These are phyloP conservation scores for Cephonodes hylas DNA, from an alignment of 2,888 invertebrate genomes.

Conservation along the genomic window DNA sequence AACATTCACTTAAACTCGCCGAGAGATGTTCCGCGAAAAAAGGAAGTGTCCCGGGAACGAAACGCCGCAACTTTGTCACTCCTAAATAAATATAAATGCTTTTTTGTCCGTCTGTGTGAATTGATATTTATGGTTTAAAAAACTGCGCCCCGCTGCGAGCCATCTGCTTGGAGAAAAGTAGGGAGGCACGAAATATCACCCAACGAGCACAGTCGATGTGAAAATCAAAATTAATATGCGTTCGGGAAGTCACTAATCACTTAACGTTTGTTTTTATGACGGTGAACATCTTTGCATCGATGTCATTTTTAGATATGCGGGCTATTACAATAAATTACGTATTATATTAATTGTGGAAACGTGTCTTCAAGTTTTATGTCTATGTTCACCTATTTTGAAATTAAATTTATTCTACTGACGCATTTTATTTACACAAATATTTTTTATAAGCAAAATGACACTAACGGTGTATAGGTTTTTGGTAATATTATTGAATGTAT, in stretches of 20 bases:
- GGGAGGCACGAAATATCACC: slow-evolving; percentile 45
- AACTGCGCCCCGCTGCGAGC: slow-evolving; percentile 63
- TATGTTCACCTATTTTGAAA: neutral
- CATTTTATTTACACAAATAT: too few species aligned
- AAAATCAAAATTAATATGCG: slow-evolving; percentile 38
- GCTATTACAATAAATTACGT: neutral
- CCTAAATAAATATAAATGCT: slow-evolving; percentile 77
- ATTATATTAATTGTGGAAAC: neutral
- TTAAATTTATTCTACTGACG: too few species aligned
- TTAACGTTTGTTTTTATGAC: slow-evolving; percentile 8
- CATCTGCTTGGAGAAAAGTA: slow-evolving; percentile 59
- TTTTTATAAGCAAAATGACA: too few species aligned
- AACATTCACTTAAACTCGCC: slow-evolving; percentile 1
- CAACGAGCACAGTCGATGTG: slow-evolving; percentile 30
- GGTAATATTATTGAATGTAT: neutral
- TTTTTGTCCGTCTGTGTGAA: slow-evolving; percentile 69
- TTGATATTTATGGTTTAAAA: slow-evolving; percentile 78
- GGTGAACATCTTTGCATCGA: neutral
- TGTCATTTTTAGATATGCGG: neutral
- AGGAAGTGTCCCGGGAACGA: slow-evolving; percentile 57
- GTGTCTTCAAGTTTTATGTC: neutral
- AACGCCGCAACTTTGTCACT: slow-evolving; percentile 47
- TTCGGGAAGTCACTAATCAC: slow-evolving; percentile 34
- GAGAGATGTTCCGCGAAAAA: slow-evolving; percentile 24
- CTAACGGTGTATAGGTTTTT: neutral